Evolutionary conservation across 1,140 invertebrate genomes (phyloP), one percentile per base, ranked within the genome.

Genomic region (Vanessa tameamea): DNA sequence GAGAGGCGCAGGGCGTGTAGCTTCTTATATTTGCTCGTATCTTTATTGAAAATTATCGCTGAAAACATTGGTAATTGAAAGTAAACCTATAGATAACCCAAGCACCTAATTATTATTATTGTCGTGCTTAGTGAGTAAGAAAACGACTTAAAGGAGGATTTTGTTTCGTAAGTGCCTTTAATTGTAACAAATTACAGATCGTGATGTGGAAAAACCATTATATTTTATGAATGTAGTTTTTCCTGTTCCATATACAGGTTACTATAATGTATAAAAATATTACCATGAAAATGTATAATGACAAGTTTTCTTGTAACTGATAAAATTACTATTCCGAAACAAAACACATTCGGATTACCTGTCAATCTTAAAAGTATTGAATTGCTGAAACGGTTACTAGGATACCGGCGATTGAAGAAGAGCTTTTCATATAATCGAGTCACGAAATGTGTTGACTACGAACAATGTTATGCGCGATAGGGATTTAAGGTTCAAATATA

Each of bases 381-480:
- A 91, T 83, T 90, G 80, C 88, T 80, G 81, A 80, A 82, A 76
- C 75, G 80, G 89, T 91, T 87, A 87, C 89, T 91, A 89, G 85
- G 89, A 83, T 88, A 91, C 89, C 83, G 68, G 61, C 63, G 69
- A 47, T 51, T 70, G 55, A 53, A 66, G 50, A 61, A 69, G 23
- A 13, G 4, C 48, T 26, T 57, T 69, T 69, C 55, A 57, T 16
- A 61, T 63, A 69, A 69, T 47, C 43, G 43, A 69, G 43, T 74
- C 72, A 74, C 66, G 66, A 57, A 69, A 69, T 48, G 14, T 47
- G 37, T 16, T 61, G 57, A 14, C n/a, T 70, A 50, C 51, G 48
- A 57, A 57, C 53, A 57, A 13, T 57, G 53, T 20, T 23, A 47
- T 72, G 37, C n/a, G 12, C 50, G 26, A 31, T 66, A 65, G 48